phyloP scores from a whole-genome alignment of 2,888 invertebrate species.

The Rhimphoctona megacephalus region DNA sequence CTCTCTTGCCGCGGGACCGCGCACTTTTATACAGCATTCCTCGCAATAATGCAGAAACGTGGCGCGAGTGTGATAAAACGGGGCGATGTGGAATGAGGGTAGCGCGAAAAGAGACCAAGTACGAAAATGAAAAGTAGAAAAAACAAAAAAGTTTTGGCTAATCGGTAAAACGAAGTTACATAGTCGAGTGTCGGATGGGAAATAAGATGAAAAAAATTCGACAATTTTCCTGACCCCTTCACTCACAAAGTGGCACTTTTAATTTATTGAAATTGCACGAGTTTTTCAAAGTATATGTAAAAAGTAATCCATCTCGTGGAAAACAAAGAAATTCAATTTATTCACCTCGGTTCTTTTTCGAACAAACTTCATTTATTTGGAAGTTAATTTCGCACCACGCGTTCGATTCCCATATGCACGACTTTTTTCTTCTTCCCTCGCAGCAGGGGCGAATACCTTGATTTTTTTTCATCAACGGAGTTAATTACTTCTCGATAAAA shows the following conservation, averaged over 20 bases:
- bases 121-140: constrained; percentile 8
- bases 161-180: constrained; percentile 61
- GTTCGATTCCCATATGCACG: not conserved
- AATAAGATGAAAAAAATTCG: constrained; percentile 15
- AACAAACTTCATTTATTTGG: not conserved
- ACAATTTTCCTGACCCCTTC: constrained; percentile 13
- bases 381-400: not conserved
- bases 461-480: not conserved
- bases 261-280: constrained; percentile 40
- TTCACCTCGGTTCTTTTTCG: not conserved
- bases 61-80: constrained; percentile 47
- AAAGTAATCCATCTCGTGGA: constrained; percentile 1
- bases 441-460: not conserved
- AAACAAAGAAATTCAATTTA: constrained; percentile 8
- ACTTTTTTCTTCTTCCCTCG: not conserved
- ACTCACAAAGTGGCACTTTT: constrained; percentile 20
- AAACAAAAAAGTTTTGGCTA: constrained; percentile 47
- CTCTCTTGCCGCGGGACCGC: constrained; percentile 49
- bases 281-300: not conserved
- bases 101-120: not conserved
- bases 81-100: not conserved
- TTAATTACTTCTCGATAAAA: not conserved
- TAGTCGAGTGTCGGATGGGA: constrained; percentile 9
- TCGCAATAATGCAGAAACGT: constrained; percentile 56
- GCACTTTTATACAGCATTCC: constrained; percentile 40